These are phyloP conservation scores for Agrilus planipennis DNA, from an alignment of 1,140 invertebrate species.

Conservation along the genomic window DNA sequence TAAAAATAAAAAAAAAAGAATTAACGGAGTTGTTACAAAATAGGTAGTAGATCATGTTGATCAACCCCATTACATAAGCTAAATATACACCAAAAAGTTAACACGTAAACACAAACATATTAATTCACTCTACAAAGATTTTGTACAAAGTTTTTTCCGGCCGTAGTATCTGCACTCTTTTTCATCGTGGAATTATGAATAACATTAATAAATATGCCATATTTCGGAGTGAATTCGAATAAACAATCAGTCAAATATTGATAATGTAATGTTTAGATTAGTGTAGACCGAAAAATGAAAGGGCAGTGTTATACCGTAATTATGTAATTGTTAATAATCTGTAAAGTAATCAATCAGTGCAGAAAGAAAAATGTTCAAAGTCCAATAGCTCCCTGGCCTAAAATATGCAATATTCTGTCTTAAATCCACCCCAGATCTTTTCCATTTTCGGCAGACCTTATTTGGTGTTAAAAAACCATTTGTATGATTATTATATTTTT, in stretches of 20 bases:
- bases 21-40: no score
- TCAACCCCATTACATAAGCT: no score
- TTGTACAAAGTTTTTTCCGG: no score
- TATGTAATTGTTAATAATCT: background rate
- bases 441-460: background rate
- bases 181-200: no score
- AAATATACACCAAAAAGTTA: no score
- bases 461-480: background rate
- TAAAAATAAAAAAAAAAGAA: no score
- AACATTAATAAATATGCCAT: no score
- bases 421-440: background rate
- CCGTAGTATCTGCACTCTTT: no score
- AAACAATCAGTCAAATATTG: conserved; percentile 25
- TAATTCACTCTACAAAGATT: no score
- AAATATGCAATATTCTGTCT: background rate
- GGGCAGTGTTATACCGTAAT: conserved; percentile 34
- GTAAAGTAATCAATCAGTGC: background rate
- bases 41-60: no score
- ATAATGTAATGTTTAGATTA: conserved; percentile 34
- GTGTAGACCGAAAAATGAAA: conserved; percentile 27
- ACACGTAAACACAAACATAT: no score
- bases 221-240: conserved; percentile 13
- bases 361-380: background rate
- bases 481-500: background rate
- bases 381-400: background rate